Evolutionary conservation across 2,888 invertebrate species (phyloP), one percentile per base, ranked within the genome.

Genomic region (Agrilus biguttatus): DNA sequence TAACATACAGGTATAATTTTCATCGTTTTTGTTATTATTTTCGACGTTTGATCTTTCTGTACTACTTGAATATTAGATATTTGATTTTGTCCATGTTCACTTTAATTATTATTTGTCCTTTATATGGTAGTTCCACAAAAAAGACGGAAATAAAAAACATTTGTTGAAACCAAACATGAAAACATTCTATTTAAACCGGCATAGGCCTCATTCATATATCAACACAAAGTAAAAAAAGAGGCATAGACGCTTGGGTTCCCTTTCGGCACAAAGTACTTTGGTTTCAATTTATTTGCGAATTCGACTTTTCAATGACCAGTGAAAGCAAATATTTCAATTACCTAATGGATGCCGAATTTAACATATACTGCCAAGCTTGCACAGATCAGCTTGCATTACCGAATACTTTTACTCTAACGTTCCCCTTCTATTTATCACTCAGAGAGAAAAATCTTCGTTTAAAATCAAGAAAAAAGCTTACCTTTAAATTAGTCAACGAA

Each of bases 291-390:
- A 58, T 56, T 58, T 52, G 52, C 49, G 56, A 62, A 60, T 62
- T 62, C 58, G 61, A 61, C 60, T 59, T 60, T 63, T 65, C 58
- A 62, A 62, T 62, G 55, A 54, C 47, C 53, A 56, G 55, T 59
- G 57, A 58, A 57, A 61, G 59, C 59, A 54, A 62, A 65, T 62
- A 61, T 64, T 63, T 59, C 63, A 65, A 64, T 65, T 64, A 65
- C 56, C 60, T 58, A 65, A 64, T 65, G 65, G 64, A 62, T 56
- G 58, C 54, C 54, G 52, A 57, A 59, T 58, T 59, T 57, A 56
- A 55, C 58, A 58, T 59, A 56, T 59, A 56, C 55, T 56, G 39
- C 42, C 45, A 28, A 10, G 28, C 28, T 28, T 23, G 8, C 23
- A n/a, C n/a, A 23, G 23, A 23, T 23, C 50, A 52, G 49, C 49